Base-by-base conservation (phyloP, 2,113 vertebrate species). In the Oceanodroma tethys region DNA sequence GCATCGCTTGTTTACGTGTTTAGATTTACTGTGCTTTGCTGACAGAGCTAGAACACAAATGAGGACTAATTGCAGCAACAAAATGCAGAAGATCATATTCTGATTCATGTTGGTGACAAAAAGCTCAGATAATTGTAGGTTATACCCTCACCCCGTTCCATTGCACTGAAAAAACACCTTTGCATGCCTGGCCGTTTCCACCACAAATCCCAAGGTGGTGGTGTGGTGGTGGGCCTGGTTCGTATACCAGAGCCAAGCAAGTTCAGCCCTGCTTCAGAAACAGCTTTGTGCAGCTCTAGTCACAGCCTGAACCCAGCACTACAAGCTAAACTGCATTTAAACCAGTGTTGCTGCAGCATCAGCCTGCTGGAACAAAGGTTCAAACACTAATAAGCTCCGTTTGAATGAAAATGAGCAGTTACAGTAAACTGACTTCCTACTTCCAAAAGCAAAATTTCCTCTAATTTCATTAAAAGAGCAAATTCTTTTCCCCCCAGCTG, bases 391-490 rank as follows among this genome's bases (percentile, higher is more conserved):
- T 25, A 71, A 94, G 14, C 36, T 93, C 73, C 0, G 0, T 83
- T 81, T 36, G 73, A 96, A 67, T 34, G 19, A 82, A 82, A 95
- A 75, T 5, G 20, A 91, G 20, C 36, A 34, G 63, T 83, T 92
- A 78, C 10, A 78, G n/a, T 63, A 63, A 91, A 78, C 48, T 74
- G 0, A 0, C 40, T 79, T 91, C 73, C 70, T 45, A 58, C 63
- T 88, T 95, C 50, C 55, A 84, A 93, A 84, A 88, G 71, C n/a
- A 96, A 93, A 82, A 60, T 90, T 81, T 83, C 74, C 84, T 95
- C 86, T 75, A 45, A 81, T 93, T 95, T 92, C 19, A 66, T 88
- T 86, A 43, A 88, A 93, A 58, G 18, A 76, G 53, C 79, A 93
- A 96, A 80, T 60, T 32, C 70, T 91, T 63, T 12, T 2, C 20